Base-by-base conservation (phyloP, 2,888 invertebrate species). In the Zaprionus bogoriensis region DNA sequence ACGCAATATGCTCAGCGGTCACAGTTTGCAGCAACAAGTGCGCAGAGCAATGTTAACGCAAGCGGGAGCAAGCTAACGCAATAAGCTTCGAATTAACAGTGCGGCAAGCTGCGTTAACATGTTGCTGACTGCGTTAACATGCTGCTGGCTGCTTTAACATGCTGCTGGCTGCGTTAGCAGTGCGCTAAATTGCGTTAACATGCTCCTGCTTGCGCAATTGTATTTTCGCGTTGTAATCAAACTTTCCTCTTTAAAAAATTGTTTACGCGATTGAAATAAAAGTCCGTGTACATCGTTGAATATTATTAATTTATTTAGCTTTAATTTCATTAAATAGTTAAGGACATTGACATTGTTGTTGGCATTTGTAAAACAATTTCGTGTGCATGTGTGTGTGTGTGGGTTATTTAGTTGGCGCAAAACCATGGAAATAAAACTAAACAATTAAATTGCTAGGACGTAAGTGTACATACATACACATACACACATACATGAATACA, bases 371-470 rank as follows among this genome's bases (percentile, higher is more conserved):
- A 77, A 73, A 78, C 60, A 74, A 73, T 77, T 64, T 14, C 17
- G 17, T 36, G 7, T 36, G 32, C 14, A n/a, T 28, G 30, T 32
- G 32, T 27, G 27, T 27, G 27, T 27, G 27, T 27, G 63, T 59
- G 48, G 67, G 52, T 72, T 65, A 30, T 70, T 62, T 55, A 63
- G 58, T 79, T 65, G 36, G 51, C 70, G 74, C 72, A 69, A 76
- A 66, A 61, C 47, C 58, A 63, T 48, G 36, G 55, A 66, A 67
- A 67, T 58, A 67, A 60, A 76, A 70, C 73, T 86, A 83, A 86
- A 82, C 86, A 83, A 86, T 83, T 80, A 67, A 69, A 86, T 82
- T 80, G 82, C 78, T 86, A 80, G 76, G 82, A 78, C 82, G 63
- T 69, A 76, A 69, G 54, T 62, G 39, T 72, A 47, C 65, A 55